phyloP scores from a whole-genome alignment of 2,888 invertebrate genomes.

The Noctua fimbriata region DNA sequence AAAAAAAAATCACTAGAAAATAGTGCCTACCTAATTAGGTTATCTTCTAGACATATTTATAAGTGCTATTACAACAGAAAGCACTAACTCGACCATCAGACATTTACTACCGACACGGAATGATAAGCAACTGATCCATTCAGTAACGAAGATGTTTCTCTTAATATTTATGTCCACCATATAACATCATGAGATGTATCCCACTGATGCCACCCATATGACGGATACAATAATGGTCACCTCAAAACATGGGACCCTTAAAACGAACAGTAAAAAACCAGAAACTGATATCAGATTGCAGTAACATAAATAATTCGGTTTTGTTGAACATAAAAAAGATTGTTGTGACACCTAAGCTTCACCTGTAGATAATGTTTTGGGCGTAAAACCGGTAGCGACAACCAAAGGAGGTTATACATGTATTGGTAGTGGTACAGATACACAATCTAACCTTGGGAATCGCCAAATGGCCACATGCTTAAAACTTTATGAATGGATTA shows the following conservation, averaged over 20 bases:
- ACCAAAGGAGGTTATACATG: conserved; percentile 74
- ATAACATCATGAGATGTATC: conserved; percentile 47
- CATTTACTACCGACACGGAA: conserved; percentile 39
- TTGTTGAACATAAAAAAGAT: conserved; percentile 75
- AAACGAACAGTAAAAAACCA: conserved; percentile 60
- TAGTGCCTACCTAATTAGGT: conserved; percentile 8
- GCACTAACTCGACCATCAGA: conserved; percentile 18
- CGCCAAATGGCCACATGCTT: conserved; percentile 75
- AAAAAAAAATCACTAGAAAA: neutral
- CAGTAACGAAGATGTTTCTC: conserved; percentile 51
- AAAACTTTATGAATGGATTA: conserved; percentile 80
- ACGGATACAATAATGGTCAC: conserved; percentile 51
- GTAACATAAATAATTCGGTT: conserved; percentile 77
- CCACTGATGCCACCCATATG: conserved; percentile 53
- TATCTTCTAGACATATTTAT: conserved; percentile 25
- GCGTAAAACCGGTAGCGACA: conserved; percentile 86
- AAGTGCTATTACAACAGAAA: conserved; percentile 22
- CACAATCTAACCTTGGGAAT: conserved; percentile 79
- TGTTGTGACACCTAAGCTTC: conserved; percentile 80
- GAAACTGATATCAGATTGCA: conserved; percentile 74
- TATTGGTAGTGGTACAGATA: conserved; percentile 74
- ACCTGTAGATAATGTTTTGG: conserved; percentile 78
- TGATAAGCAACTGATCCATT: conserved; percentile 48
- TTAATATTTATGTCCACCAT: conserved; percentile 46
- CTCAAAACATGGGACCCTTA: conserved; percentile 47